Conservation (phyloP, 2,113 vertebrate species). For the Barbus barbus region DNA sequence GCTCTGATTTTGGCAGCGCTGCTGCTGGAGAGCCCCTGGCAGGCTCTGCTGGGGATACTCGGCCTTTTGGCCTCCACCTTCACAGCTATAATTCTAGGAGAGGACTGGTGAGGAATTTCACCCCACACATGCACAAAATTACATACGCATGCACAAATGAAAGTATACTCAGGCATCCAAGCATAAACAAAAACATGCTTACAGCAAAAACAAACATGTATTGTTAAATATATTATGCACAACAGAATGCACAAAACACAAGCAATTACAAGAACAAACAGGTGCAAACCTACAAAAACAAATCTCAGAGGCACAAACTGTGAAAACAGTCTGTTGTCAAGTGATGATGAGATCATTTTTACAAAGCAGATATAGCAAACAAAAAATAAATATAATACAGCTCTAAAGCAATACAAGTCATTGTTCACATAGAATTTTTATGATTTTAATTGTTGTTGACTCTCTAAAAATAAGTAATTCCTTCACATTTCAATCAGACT, state of each 20-base stretch:
- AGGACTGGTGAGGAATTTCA: conserved; percentile 66
- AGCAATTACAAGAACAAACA: background rate
- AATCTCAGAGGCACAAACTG: background rate
- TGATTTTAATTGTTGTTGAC: background rate
- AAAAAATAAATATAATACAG: background rate
- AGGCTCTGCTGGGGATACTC: conserved; percentile 69
- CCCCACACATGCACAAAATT: background rate
- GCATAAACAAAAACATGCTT: background rate
- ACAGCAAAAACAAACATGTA: background rate
- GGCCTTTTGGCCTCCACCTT: conserved; percentile 72
- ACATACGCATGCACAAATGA: background rate
- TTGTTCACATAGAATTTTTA: background rate
- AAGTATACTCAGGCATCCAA: background rate
- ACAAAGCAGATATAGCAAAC: background rate
- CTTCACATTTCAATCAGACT: no score
- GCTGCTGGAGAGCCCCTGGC: conserved; percentile 73
- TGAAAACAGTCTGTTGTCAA: background rate
- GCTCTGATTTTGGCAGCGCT: conserved; percentile 70
- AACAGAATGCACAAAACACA: background rate
- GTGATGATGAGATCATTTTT: background rate
- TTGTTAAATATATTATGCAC: background rate
- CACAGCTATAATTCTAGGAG: conserved; percentile 69
- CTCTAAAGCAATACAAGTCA: background rate
- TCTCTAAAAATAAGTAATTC: background rate
- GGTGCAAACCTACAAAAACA: conserved; percentile 1